Evolutionary conservation across 2,113 vertebrate species (phyloP).

Genomic region (Alethe castanea): DNA sequence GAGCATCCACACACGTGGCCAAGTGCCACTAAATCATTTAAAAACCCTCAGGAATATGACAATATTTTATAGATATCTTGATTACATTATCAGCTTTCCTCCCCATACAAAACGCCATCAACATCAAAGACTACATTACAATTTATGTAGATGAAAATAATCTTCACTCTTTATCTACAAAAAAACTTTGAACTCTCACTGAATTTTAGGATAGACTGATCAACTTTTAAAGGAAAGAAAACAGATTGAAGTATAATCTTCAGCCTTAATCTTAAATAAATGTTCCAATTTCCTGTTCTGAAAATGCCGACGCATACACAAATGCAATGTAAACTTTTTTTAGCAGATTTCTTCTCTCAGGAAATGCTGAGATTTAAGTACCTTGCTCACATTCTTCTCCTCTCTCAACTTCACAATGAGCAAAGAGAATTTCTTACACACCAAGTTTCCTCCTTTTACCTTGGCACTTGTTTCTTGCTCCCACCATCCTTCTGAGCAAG

Average conservation of each 20-base stretch:
- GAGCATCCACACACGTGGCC: accelerated
- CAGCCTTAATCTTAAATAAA: neutral
- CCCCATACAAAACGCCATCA: neutral
- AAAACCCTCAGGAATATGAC: neutral
- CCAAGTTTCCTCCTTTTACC: slow-evolving; percentile 33
- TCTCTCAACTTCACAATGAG: neutral
- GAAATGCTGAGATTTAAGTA: neutral
- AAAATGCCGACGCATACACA: neutral
- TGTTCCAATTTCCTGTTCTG: neutral
- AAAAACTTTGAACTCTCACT: neutral
- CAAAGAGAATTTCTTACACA: neutral
- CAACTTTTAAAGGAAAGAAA: neutral
- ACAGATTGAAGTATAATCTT: neutral
- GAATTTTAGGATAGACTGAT: neutral
- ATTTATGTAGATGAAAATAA: neutral
- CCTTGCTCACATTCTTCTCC: neutral
- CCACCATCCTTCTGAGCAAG: slow-evolving; percentile 84
- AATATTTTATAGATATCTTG: neutral
- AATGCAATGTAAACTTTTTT: neutral
- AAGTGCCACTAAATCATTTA: too few species aligned
- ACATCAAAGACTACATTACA: neutral
- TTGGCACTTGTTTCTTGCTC: slow-evolving; percentile 76
- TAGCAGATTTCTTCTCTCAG: neutral
- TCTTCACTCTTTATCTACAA: neutral
- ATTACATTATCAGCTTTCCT: neutral